Percentiles rank a stretch among this genome's conserved stretches.
Conservation (phyloP, 2,113 vertebrate species). For the Podarcis muralis region DNA sequence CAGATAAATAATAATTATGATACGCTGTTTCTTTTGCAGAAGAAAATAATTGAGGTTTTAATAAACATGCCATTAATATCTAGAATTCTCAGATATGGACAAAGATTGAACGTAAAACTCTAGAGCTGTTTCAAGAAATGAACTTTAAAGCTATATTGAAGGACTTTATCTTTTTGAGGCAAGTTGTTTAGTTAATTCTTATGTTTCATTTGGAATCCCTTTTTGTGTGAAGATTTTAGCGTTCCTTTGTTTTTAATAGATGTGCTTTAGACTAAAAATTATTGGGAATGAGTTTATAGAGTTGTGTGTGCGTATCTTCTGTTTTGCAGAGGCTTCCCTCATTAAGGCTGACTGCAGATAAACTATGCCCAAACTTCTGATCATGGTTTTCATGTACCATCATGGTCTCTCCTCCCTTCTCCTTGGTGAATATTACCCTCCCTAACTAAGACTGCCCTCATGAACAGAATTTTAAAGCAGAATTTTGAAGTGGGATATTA, state of each 20-base stretch:
- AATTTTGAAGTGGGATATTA: not conserved
- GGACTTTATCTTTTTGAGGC: not conserved
- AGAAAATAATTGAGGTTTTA: not conserved
- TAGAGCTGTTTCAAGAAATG: not conserved
- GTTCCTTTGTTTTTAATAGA: not conserved
- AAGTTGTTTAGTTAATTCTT: not conserved
- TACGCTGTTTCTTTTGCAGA: not conserved
- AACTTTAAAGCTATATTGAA: not conserved
- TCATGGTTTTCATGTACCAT: not conserved
- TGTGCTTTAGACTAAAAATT: not conserved
- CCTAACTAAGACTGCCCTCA: not conserved
- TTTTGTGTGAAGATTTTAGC: not conserved
- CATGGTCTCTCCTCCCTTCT: not conserved
- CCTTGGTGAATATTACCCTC: not conserved
- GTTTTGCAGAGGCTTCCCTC: not conserved
- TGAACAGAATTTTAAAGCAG: not conserved
- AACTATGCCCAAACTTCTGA: not conserved
- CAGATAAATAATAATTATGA: slow-evolving; percentile 37
- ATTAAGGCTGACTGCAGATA: not conserved
- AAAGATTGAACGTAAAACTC: not conserved
- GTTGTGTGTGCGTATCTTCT: not conserved
- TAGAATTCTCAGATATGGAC: not conserved
- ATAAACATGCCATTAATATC: not conserved
- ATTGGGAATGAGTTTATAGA: not conserved
- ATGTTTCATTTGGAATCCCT: not conserved